A percentile compares a stretch with the other conserved stretches of the same genome.
Evolutionary conservation across 2,113 vertebrate species (phyloP).

Genomic region (Coryphaenoides rupestris): DNA sequence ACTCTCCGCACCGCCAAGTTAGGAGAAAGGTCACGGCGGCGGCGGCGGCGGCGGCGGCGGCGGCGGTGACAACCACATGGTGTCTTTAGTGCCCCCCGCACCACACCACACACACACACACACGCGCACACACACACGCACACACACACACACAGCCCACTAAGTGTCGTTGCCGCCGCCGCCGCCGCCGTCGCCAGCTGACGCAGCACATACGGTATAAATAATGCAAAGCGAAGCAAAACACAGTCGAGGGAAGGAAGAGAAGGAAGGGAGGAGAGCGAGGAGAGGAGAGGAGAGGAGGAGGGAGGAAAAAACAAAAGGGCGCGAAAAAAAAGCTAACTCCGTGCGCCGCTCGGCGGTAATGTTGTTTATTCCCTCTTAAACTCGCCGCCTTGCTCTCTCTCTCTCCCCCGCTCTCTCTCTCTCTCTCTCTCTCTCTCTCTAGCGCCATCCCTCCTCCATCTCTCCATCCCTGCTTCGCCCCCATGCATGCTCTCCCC

Average conservation of each 20-base stretch:
- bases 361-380: too few relatives aligned
- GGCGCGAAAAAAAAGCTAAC: too few relatives aligned
- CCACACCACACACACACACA: constrained; percentile 59
- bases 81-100: constrained; percentile 57
- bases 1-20: too few relatives aligned
- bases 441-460: not conserved
- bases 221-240: constrained; percentile 70
- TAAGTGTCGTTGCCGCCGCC: too few relatives aligned
- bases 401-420: constrained; percentile 20
- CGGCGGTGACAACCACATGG: constrained; percentile 63
- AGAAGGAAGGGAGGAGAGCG: constrained; percentile 22
- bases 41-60: too few relatives aligned
- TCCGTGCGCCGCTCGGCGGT: too few relatives aligned
- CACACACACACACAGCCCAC: too few relatives aligned
- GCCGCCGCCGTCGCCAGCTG: constrained; percentile 62
- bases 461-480: not conserved
- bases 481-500: too few relatives aligned
- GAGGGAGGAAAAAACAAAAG: too few relatives aligned
- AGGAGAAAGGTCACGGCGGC: constrained; percentile 69
- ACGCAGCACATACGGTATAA: constrained; percentile 67
- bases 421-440: constrained; percentile 2
- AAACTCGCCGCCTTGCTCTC: constrained; percentile 28
- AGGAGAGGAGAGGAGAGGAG: too few relatives aligned
- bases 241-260: not conserved
- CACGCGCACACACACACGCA: too few relatives aligned